Evolutionary conservation across 2,113 vertebrate genomes (phyloP), one percentile per base, ranked within the genome.

Genomic region (Pterocles burchelli): DNA sequence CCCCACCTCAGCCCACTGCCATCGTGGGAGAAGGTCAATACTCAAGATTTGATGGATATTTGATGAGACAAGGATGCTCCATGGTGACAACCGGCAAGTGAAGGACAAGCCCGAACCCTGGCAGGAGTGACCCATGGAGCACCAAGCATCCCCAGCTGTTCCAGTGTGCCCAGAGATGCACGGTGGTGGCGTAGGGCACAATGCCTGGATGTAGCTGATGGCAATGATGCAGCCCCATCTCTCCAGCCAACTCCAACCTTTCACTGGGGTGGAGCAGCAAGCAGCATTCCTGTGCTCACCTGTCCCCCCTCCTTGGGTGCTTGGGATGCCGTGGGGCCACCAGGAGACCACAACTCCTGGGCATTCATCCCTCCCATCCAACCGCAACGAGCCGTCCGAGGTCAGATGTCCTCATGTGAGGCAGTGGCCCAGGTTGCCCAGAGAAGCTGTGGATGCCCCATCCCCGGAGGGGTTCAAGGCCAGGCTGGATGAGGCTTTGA

Each of bases 181-280:
- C 7, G 13, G 36, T 29, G 41, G 24, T 46, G 17, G 54, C 13
- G 9, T 2, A 0, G 24, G 65, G 12, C 33, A 14, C 0, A 2
- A 20, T 33, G 24, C 21, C 31, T 45, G 66, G 25, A 8, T 18
- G 20, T 22, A 9, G 4, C 34, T 13, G n/a, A 15, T 71, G 57
- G 33, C 1, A 8, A 38, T n/a, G 24, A 38, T 15, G 12, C 3
- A 12, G 34, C 18, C 22, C 38, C 20, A 28, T 10, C 3, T 78
- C 66, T 71, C 24, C 48, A 79, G 34, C 31, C 62, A 72, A 16
- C 13, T 67, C 29, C 31, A 19, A 55, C 28, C 19, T 8, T 4
- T 38, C 10, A n/a, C 28, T 55, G 18, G 26, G 31, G 9, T 26
- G 20, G n/a, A 75, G 25, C 49, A 63, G n/a, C 25, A 74, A 45